Base-by-base conservation (phyloP, 1,140 invertebrate genomes). In the Venustaconcha ellipsiformis region DNA sequence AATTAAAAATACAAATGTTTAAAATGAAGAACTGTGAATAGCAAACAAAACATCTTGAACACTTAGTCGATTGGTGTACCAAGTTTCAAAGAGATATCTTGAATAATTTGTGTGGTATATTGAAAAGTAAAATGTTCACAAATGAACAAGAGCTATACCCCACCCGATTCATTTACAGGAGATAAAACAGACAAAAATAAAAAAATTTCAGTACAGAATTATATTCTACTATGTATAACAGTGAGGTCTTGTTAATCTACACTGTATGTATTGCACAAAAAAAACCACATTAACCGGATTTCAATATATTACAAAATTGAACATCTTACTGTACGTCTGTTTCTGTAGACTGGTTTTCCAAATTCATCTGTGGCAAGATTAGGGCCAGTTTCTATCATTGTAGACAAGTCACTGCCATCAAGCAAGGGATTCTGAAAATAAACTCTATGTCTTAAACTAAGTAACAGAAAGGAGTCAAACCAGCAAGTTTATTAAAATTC, bases 371-470 rank as follows among this genome's bases (percentile, higher is more conserved):
- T 94, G 60, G 93, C 92, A 4, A 95, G 95, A 80, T 94, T 94
- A 57, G 95, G 93, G 13, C 95, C 96, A 0, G 96, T 80, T 2
- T 84, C 96, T 87, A 99, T 99, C 89, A 98, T 96, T 14, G 99
- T 99, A 0, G 96, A 97, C 14, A 99, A 92, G 91, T 99, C 98
- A 70, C 96, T 95, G 12, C 98, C 97, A 89, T 96, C 96, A 0
- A 99, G 91, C 2, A 99, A 91, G 0, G 96, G 96, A 92, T 99
- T 99, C 92, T 98, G 95, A 11, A 78, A 78, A 70, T 66, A 60
- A 11, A 82, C 75, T 48, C 26, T 30, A 30, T 1, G 26, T 30
- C 26, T 30, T 30, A 30, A 30, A 30, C 26, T 30, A 30, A 30
- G 26, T 30, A 30, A 30, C 26, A 30, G 26, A 30, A 30, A 30